Conservation (phyloP, 92 coral and sea anemone genomes). For the Heteractis magnifica region DNA sequence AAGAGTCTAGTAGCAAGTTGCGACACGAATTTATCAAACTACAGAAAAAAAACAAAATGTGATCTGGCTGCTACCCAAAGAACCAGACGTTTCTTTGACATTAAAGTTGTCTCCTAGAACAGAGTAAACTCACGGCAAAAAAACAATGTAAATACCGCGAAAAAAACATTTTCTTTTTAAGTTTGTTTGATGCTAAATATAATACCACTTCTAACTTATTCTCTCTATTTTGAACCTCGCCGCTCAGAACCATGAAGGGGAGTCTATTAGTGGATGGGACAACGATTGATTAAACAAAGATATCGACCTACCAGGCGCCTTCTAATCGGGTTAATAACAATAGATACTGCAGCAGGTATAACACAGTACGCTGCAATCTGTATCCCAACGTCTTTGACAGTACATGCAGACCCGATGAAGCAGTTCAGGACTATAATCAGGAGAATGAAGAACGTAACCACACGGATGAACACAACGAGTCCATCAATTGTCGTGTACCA, state of each 20-base stretch:
- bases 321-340: background rate
- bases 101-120: no score
- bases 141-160: no score
- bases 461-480: background rate
- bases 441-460: background rate
- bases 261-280: no score
- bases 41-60: background rate
- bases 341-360: background rate
- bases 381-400: background rate
- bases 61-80: background rate
- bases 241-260: no score
- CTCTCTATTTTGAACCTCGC: no score
- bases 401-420: background rate
- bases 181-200: no score
- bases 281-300: background rate
- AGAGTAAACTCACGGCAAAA: no score
- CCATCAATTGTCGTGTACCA: conserved; percentile 3
- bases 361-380: background rate
- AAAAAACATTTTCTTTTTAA: no score
- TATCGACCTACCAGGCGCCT: background rate
- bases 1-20: background rate
- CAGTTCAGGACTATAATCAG: background rate
- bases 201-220: no score
- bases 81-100: no score
- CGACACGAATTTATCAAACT: background rate